Base-by-base conservation (phyloP, 1,140 invertebrate species). In the Orius insidiosus region DNA sequence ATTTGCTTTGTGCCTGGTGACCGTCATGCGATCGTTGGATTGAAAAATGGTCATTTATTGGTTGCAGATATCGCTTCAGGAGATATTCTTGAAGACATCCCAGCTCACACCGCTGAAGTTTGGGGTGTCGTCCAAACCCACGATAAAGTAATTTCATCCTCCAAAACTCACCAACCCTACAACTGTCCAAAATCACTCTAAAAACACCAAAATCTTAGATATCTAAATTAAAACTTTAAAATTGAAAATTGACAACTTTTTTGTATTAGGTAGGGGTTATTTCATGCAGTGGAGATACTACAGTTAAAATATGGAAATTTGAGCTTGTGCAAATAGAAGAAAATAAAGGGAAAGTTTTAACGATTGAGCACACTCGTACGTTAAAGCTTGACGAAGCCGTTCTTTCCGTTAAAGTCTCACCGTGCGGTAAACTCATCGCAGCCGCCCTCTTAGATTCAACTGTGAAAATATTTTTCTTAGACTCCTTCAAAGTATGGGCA, bases 281-380 rank as follows among this genome's bases (percentile, higher is more conserved):
- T 5, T 80, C 82, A 41, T 89, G 88, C 8, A 78, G 89, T 39
- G 79, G 77, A 9, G 94, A 98, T 61, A 77, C 84, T 53, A 83
- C 78, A 0, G 79, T 96, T 0, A 94, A 93, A 61, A 80, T 97
- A 59, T 98, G 93, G 93, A 74, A 80, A 49, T 95, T 93, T 65
- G 85, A 95, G 61, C 63, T 95, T 0, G 71, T 86, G 18, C 57
- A 67, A n/a, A 61, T 70, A n/a, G 69, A 64, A 48, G 63, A 72
- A 49, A 69, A 63, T 5, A 71, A 70, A 42, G 57, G 53, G 48
- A 78, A 76, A 70, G 75, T 85, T 3, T 63, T 95, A 4, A 87
- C 85, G 0, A 59, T 94, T 13, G 59, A 82, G 1, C 85, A 92
- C 55, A 74, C 71, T 38, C 73, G 76, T 53, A 88, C 85, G 0